These are phyloP conservation scores for Sanderia malayensis DNA, from an alignment of 30 jellyfish, hydroid and myxozoan species.

Conservation along the genomic window DNA sequence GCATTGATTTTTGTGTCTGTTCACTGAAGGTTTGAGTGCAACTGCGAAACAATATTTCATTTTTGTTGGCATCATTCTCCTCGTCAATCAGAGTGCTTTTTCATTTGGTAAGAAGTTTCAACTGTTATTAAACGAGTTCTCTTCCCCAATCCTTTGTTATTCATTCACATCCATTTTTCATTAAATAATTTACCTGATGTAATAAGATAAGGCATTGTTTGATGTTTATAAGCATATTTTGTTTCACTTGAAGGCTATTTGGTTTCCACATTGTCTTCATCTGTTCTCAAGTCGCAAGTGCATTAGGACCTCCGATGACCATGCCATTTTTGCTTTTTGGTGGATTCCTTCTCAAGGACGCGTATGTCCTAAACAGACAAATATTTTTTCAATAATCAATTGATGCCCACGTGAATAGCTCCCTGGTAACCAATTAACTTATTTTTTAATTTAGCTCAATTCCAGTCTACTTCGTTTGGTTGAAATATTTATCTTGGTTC, in stretches of 20 bases:
- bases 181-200: too few species aligned
- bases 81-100: constrained; percentile 73
- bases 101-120: constrained; percentile 92
- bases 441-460: constrained; percentile 86
- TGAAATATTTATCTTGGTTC: constrained; percentile 94
- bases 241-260: too few species aligned
- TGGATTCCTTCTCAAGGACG: constrained; percentile 91
- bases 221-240: constrained; percentile 67
- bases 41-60: constrained; percentile 53
- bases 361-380: constrained; percentile 71
- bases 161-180: too few species aligned
- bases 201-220: too few species aligned
- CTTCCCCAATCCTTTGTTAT: too few species aligned
- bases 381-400: too few species aligned
- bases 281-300: constrained; percentile 96
- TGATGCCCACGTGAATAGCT: too few species aligned
- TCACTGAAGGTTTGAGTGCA: constrained; percentile 61
- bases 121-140: too few species aligned
- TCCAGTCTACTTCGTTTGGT: constrained; percentile 92
- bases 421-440: too few species aligned
- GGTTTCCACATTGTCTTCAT: constrained; percentile 86
- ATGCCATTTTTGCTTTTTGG: constrained; percentile 96
- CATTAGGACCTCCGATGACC: constrained; percentile 89
- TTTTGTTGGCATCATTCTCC: constrained; percentile 46
- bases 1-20: too few species aligned